Conservation (phyloP, 92 coral and sea anemone genomes). For the Zoanthus solanderi region DNA sequence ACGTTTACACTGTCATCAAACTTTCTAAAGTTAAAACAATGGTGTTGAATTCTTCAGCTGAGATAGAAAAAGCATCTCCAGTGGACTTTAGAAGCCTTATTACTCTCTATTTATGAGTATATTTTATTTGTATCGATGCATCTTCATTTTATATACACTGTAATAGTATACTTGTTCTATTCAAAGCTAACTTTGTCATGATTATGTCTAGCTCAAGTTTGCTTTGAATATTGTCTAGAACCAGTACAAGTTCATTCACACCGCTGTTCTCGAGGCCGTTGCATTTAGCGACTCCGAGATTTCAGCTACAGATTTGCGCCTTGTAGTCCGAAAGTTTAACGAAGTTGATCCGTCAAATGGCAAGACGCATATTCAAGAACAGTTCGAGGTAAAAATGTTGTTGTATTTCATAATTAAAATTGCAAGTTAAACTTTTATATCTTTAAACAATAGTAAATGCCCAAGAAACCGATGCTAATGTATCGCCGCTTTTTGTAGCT, state of each 20-base stretch:
- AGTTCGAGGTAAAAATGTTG: conserved; percentile 61
- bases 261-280: conserved; percentile 74
- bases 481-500: too few species aligned
- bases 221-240: conserved; percentile 21
- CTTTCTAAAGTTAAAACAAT: too few species aligned
- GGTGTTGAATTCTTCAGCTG: too few species aligned
- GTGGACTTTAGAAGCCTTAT: too few species aligned
- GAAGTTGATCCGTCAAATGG: conserved; percentile 33
- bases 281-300: conserved; percentile 72
- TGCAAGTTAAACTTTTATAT: background rate
- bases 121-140: too few species aligned
- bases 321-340: conserved; percentile 36
- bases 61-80: too few species aligned
- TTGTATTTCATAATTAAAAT: too few species aligned
- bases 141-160: background rate
- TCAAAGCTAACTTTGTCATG: background rate
- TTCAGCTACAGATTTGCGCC: conserved; percentile 8
- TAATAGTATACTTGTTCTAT: background rate
- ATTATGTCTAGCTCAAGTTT: too few species aligned
- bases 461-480: too few species aligned
- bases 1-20: too few species aligned
- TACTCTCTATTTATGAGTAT: background rate
- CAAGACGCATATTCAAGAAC: conserved; percentile 51
- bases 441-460: background rate
- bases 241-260: conserved; percentile 73